A percentile compares a stretch with the other conserved stretches of the same genome.
phyloP scores from a whole-genome alignment of 1,140 invertebrate species.

The Plodia interpunctella region DNA sequence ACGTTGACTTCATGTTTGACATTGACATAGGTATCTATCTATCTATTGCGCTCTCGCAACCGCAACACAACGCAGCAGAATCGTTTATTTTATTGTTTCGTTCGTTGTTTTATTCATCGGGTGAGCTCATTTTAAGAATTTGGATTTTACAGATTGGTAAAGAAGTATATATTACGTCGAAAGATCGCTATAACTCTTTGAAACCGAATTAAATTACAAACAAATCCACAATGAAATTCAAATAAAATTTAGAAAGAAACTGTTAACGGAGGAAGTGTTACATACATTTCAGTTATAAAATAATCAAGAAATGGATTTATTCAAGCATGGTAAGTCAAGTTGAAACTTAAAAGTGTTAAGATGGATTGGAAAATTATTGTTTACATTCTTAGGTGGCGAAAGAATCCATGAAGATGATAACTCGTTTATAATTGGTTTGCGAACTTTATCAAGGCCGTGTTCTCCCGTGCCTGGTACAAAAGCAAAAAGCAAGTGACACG shows the following conservation, averaged over 20 bases:
- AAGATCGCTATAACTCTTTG: too few relatives aligned
- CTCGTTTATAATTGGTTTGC: constrained; percentile 26
- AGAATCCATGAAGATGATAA: not conserved
- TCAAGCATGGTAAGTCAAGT: constrained; percentile 51
- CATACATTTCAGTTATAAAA: not conserved
- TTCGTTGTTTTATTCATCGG: not conserved
- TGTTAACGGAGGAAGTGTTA: not conserved
- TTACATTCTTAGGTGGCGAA: constrained; percentile 21
- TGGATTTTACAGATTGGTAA: too few relatives aligned
- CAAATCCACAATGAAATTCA: not conserved
- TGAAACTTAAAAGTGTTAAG: not conserved
- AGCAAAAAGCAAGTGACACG: constrained; percentile 31
- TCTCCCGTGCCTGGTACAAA: constrained; percentile 57
- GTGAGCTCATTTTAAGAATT: not conserved
- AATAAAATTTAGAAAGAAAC: not conserved
- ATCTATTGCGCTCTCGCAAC: too few relatives aligned
- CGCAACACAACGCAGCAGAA: too few relatives aligned
- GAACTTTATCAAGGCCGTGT: constrained; percentile 64
- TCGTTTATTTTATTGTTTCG: not conserved
- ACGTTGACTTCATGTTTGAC: too few relatives aligned
- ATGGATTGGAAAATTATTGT: too few relatives aligned
- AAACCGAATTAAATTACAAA: not conserved
- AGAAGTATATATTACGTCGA: too few relatives aligned
- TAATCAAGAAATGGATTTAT: constrained; percentile 47
- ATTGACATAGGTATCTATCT: too few relatives aligned